Evolutionary conservation across 1,140 invertebrate species (phyloP).

Genomic region (Drosophila pseudoobscura): DNA sequence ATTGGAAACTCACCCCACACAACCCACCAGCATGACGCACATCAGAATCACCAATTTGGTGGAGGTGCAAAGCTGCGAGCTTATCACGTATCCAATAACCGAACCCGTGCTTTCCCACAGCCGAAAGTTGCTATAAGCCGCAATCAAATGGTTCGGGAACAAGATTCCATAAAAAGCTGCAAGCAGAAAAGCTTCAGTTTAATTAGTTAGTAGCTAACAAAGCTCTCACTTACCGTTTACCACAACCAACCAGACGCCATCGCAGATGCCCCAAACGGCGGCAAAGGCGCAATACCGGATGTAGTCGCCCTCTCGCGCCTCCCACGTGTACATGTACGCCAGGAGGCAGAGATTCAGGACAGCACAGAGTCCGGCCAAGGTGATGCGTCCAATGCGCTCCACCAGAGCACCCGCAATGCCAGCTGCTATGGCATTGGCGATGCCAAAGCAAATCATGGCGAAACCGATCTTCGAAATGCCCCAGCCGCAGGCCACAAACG

Average conservation of each 20-base stretch:
- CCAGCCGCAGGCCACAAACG: constrained; percentile 94
- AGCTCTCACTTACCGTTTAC: constrained; percentile 90
- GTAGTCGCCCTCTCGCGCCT: constrained; percentile 88
- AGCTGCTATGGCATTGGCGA: constrained; percentile 92
- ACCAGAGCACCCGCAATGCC: constrained; percentile 91
- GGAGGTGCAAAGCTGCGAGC: constrained; percentile 90
- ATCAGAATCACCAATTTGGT: constrained; percentile 91
- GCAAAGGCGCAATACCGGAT: constrained; percentile 92
- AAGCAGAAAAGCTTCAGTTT: neutral
- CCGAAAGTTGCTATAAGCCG: constrained; percentile 96
- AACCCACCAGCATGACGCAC: constrained; percentile 89
- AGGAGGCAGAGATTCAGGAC: constrained; percentile 90
- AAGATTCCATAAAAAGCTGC: constrained; percentile 95
- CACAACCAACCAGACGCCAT: constrained; percentile 97
- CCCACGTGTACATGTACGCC: constrained; percentile 88
- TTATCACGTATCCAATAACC: constrained; percentile 92
- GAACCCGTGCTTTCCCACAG: constrained; percentile 96
- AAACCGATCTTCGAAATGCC: constrained; percentile 95
- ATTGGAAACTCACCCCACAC: constrained; percentile 86
- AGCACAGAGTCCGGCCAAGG: constrained; percentile 89
- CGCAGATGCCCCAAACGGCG: constrained; percentile 94
- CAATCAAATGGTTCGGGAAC: constrained; percentile 93
- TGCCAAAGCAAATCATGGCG: constrained; percentile 95
- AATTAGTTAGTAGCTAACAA: neutral
- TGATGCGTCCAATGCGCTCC: constrained; percentile 89